Evolutionary conservation across 1,140 invertebrate genomes (phyloP), one percentile per base, ranked within the genome.

Genomic region (Dinoponera quadriceps): DNA sequence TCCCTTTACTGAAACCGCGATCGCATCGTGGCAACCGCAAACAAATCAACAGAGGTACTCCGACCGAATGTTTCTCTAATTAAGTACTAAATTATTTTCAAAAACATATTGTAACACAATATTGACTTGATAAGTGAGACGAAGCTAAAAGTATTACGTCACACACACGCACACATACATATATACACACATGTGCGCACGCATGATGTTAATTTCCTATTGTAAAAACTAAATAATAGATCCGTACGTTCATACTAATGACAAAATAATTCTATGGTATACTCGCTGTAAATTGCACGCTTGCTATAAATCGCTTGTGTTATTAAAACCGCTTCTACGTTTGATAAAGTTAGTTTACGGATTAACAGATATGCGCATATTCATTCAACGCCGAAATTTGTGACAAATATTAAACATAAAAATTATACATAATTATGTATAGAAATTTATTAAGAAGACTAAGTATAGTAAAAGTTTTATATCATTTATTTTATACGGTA

Each of bases 1-100:
- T 55, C 97, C 97, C 0, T 91, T 97, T 11, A 96, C 95, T 0
- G 97, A 98, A 93, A 97, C 97, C 0, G 97, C 97, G 0, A 93
- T 98, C 13, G 97, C 97, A 13, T 94, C 96, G 0, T 97, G 97
- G 97, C 96, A 97, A 85, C 97, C 97, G 0, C 92, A 95, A 44
- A 96, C 95, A 9, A 97, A 96, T 82, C 81, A 95, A 59, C 96
- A 97, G 90, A 95, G 95, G 96, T 96, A 93, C 0, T n/a, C 0
- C 5, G 29, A 66, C 13, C 0, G 22, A 90, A 54, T 38, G 25
- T 62, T 20, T 82, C 33, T 82, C 33, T 60, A 20, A 20, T 29
- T 16, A 38, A 59, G 11, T 48, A 20, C 14, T 7, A 29, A 1
- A 57, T 29, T 55, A 51, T 44, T 44, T 44, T 69, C 4, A 55